Evolutionary conservation across 2,888 invertebrate species (phyloP).

Genomic region (Epinotia ramella): DNA sequence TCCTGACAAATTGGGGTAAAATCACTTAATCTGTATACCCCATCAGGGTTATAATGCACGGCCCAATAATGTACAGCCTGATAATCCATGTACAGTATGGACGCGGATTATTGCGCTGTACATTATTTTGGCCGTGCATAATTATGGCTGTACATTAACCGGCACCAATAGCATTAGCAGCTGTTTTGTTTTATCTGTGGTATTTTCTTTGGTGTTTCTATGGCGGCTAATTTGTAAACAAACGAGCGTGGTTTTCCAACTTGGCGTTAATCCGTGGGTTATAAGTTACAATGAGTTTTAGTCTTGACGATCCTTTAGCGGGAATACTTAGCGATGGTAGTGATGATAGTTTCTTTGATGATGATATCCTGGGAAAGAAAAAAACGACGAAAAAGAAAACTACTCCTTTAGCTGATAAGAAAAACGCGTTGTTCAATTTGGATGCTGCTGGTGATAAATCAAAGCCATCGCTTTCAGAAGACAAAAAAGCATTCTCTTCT

Average conservation of each 20-base stretch:
- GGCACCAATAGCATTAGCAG: too few relatives aligned
- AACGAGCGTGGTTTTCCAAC: conserved; percentile 34
- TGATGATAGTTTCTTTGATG: conserved; percentile 90
- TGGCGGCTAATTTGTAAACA: conserved; percentile 69
- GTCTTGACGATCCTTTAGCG: conserved; percentile 87
- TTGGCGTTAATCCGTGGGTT: conserved; percentile 12
- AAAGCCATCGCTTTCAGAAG: conserved; percentile 52
- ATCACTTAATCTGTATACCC: too few relatives aligned
- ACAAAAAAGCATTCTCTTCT: conserved; percentile 56
- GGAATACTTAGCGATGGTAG: conserved; percentile 89
- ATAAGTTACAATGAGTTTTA: conserved; percentile 79
- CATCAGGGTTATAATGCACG: too few relatives aligned
- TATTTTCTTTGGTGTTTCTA: conserved; percentile 46
- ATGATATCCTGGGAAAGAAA: conserved; percentile 82
- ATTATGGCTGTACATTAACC: too few relatives aligned
- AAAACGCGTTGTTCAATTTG: conserved; percentile 75
- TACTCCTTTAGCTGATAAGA: conserved; percentile 67
- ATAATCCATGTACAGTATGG: too few relatives aligned
- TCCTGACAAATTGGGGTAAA: too few relatives aligned
- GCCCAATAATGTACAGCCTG: too few relatives aligned
- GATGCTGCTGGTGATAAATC: conserved; percentile 59
- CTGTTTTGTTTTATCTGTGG: conserved; percentile 1
- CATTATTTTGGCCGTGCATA: too few relatives aligned
- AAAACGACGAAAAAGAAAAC: conserved; percentile 68
- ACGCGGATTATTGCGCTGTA: too few relatives aligned